These are phyloP conservation scores for Poecilia gillii DNA, from an alignment of 2,797 vertebrate species.

Conservation along the genomic window DNA sequence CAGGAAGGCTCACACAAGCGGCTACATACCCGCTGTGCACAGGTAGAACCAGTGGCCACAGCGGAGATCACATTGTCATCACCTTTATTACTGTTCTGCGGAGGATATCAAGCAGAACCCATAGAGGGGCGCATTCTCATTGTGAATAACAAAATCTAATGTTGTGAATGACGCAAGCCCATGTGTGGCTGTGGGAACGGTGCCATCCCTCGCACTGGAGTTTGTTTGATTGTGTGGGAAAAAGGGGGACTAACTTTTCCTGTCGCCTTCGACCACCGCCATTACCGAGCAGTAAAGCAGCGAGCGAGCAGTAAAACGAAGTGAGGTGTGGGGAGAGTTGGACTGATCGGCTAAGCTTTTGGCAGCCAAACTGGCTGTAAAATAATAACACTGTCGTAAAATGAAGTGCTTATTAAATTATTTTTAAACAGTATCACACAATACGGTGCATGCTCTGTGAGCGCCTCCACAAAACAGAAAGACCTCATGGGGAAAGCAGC, in stretches of 20 bases:
- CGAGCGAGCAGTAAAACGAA: conserved; percentile 78
- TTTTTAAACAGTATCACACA: conserved; percentile 76
- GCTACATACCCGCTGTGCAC: conserved; percentile 11
- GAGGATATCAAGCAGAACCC: conserved; percentile 30
- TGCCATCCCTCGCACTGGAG: conserved; percentile 14
- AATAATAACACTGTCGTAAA: conserved; percentile 81
- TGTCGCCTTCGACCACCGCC: conserved; percentile 58
- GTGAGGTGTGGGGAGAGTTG: conserved; percentile 77
- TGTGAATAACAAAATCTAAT: conserved; percentile 31
- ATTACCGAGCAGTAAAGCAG: conserved; percentile 72
- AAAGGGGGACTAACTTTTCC: conserved; percentile 62
- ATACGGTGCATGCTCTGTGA: conserved; percentile 46
- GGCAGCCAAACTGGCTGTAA: conserved; percentile 73
- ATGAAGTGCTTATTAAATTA: conserved; percentile 83
- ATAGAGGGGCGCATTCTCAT: conserved; percentile 23
- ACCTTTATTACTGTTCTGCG: conserved; percentile 30
- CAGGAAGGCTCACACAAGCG: conserved; percentile 17
- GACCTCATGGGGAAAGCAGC: conserved; percentile 53
- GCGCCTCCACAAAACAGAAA: conserved; percentile 40
- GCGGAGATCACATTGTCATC: conserved; percentile 17
- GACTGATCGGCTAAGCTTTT: conserved; percentile 73
- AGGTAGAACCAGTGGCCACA: conserved; percentile 23
- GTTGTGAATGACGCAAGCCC: conserved; percentile 25
- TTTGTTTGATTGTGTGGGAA: conserved; percentile 67
- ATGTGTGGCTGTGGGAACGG: conserved; percentile 61